A percentile compares a stretch with the other conserved stretches of the same genome.
These are phyloP conservation scores for Cirrhinus molitorella DNA, from an alignment of 2,797 vertebrate genomes.

Conservation along the genomic window DNA sequence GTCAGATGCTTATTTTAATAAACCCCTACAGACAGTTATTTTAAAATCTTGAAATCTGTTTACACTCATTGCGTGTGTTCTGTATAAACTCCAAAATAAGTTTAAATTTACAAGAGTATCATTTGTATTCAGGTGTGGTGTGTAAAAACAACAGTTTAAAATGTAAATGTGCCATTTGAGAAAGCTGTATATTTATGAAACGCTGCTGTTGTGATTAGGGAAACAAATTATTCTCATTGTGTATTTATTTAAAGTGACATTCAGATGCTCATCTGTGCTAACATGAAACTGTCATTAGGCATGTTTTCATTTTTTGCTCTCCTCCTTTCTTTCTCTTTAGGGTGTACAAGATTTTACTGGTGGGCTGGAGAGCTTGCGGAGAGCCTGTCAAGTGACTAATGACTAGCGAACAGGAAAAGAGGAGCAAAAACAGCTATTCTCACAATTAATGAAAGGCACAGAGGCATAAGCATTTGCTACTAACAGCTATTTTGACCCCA, in stretches of 20 bases:
- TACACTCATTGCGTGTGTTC: not conserved
- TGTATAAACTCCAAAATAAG: slow-evolving; percentile 1
- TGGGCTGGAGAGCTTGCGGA: slow-evolving; percentile 61
- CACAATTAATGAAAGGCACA: slow-evolving; percentile 69
- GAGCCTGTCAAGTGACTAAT: slow-evolving; percentile 69
- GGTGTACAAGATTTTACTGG: slow-evolving; percentile 45
- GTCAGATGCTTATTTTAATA: slow-evolving; percentile 7
- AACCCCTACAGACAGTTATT: not conserved
- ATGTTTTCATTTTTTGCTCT: not conserved
- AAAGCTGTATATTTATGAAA: slow-evolving; percentile 14
- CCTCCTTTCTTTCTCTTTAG: slow-evolving; percentile 15
- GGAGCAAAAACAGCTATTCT: slow-evolving; percentile 68
- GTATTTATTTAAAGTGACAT: slow-evolving; percentile 28
- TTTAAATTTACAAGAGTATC: not conserved
- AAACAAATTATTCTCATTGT: slow-evolving; percentile 18
- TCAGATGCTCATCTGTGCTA: not conserved
- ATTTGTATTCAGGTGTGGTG: slow-evolving; percentile 11
- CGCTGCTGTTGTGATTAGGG: slow-evolving; percentile 27
- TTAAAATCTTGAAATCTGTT: not conserved
- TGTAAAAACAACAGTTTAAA: slow-evolving; percentile 9
- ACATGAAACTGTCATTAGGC: not conserved
- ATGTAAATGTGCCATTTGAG: slow-evolving; percentile 25
- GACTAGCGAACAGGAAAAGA: slow-evolving; percentile 65
- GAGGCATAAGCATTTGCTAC: slow-evolving; percentile 65
- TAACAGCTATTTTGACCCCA: slow-evolving; percentile 70